Evolutionary conservation across 2,888 invertebrate genomes (phyloP), one percentile per base, ranked within the genome.

Genomic region (Tachystola acroxantha): DNA sequence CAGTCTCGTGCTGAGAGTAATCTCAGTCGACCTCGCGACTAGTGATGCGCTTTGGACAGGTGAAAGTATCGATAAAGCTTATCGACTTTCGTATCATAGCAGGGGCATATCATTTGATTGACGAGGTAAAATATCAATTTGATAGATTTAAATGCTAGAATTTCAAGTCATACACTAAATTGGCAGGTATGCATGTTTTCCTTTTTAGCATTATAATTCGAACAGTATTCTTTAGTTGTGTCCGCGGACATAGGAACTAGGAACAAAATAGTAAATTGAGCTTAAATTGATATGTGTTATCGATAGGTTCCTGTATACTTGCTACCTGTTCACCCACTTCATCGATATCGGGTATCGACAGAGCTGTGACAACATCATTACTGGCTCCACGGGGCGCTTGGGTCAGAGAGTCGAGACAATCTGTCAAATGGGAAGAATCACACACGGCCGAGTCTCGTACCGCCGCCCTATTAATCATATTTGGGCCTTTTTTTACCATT

Each of bases 1-100:
- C 80, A 79, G 82, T 84, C 80, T 85, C 86, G 82, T 86, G 86
- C 86, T 86, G 86, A 81, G 86, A 85, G 85, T 72, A 86, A 86
- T 86, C 84, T 84, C 60, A 68, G 69, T 57, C 75, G 71, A 80
- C 75, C 78, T 71, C 70, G 63, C 48, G 46, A 12, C 36, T 72
- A 80, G 74, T 53, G 79, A 57, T 69, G 82, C 44, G 33, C 4
- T 20, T 36, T 10, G 10, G 24, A 13, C 11, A 32, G 36, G 55
- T 46, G 53, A 48, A 57, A 52, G 46, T 57, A 53, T 64, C 61
- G 64, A 68, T 60, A 37, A 10, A 35, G 10, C 33, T 32, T 34
- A 33, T 53, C 53, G 52, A 27, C 27, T 27, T 27, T 11, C 12
- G 10, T 11, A 11, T 24, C 24, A n/a, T 3, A 24, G n/a, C 24